These are phyloP conservation scores for Apotomis betuletana DNA, from an alignment of 2,888 invertebrate species.

Conservation along the genomic window DNA sequence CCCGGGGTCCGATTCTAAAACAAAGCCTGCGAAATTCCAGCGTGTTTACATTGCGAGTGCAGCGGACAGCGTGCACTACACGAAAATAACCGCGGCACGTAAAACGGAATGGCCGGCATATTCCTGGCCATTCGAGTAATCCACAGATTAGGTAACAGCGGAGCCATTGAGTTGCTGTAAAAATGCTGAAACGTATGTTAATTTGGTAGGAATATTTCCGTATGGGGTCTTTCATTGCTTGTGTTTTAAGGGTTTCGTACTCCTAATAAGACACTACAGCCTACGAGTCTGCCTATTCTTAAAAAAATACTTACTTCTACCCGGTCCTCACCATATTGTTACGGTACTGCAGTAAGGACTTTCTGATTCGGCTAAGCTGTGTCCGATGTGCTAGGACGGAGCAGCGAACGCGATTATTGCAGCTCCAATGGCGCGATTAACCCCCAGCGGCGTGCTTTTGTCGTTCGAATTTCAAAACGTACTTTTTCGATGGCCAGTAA, in stretches of 20 bases:
- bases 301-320: no score
- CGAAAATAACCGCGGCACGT: slow-evolving; percentile 64
- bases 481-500: slow-evolving; percentile 49
- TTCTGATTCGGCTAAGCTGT: slow-evolving; percentile 20
- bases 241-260: no score
- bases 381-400: slow-evolving; percentile 40
- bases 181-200: no score
- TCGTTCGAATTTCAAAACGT: slow-evolving; percentile 50
- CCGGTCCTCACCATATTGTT: no score
- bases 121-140: slow-evolving; percentile 39
- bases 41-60: slow-evolving; percentile 57
- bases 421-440: slow-evolving; percentile 69
- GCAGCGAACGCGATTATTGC: slow-evolving; percentile 67
- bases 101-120: slow-evolving; percentile 56
- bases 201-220: no score
- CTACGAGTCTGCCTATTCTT: no score
- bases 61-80: slow-evolving; percentile 59
- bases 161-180: not conserved
- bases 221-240: no score
- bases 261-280: no score
- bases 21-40: slow-evolving; percentile 53
- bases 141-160: slow-evolving; percentile 26
- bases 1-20: slow-evolving; percentile 61
- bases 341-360: not conserved
- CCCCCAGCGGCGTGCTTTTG: slow-evolving; percentile 57